Evolutionary conservation across 2,113 vertebrate genomes (phyloP).

Genomic region (Percina caprodes): DNA sequence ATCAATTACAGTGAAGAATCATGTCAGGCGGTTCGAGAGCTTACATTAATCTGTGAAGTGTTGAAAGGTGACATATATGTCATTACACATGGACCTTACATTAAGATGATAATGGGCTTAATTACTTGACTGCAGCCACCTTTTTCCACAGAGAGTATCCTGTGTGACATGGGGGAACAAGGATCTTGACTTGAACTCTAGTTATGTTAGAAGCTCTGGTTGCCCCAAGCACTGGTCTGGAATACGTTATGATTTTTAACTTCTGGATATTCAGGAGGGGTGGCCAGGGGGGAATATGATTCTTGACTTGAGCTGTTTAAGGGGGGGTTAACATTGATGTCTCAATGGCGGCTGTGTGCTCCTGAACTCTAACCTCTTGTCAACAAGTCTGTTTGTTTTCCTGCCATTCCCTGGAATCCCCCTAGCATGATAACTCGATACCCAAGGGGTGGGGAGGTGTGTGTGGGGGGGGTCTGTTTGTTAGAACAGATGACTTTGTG

Average conservation of each 20-base stretch:
- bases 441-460: background rate
- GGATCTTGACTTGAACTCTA: slow-evolving; percentile 53
- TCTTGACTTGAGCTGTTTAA: slow-evolving; percentile 62
- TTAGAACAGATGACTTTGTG: slow-evolving; percentile 22
- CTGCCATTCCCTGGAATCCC: slow-evolving; percentile 66
- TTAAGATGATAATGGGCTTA: slow-evolving; percentile 73
- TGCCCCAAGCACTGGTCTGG: slow-evolving; percentile 51
- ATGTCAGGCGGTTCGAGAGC: slow-evolving; percentile 57
- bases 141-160: slow-evolving; percentile 58
- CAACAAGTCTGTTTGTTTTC: slow-evolving; percentile 81
- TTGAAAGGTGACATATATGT: slow-evolving; percentile 72
- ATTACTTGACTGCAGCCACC: slow-evolving; percentile 72
- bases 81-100: slow-evolving; percentile 73
- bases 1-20: slow-evolving; percentile 73
- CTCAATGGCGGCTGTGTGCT: slow-evolving; percentile 75
- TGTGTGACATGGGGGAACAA: slow-evolving; percentile 41
- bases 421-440: slow-evolving; percentile 64
- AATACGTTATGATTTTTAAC: slow-evolving; percentile 71
- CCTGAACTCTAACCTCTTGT: slow-evolving; percentile 79
- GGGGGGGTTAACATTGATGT: slow-evolving; percentile 49
- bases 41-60: slow-evolving; percentile 78
- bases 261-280: slow-evolving; percentile 63
- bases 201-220: slow-evolving; percentile 50
- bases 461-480: background rate
- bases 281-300: slow-evolving; percentile 60